Evolutionary conservation across 2,113 vertebrate genomes (phyloP).

Genomic region (Cinclus mexicanus): DNA sequence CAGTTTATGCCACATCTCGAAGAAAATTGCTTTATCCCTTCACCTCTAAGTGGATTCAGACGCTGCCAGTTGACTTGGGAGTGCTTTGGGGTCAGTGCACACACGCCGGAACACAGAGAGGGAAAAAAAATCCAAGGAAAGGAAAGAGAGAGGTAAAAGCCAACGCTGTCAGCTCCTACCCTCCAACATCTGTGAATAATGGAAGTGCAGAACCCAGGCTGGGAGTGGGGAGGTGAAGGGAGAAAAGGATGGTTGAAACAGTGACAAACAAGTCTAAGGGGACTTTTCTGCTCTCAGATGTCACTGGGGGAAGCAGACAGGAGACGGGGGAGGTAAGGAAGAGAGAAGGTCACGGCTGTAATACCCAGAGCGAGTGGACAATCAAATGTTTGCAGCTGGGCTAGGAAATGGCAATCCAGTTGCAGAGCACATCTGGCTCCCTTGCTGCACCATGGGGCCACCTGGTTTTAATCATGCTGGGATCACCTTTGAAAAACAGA

Average conservation of each 20-base stretch:
- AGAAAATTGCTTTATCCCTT: slow-evolving; percentile 76
- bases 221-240: background rate
- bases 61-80: slow-evolving; percentile 69
- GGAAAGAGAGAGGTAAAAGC: slow-evolving; percentile 48
- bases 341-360: slow-evolving; percentile 74
- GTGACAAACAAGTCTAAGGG: slow-evolving; percentile 62
- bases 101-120: slow-evolving; percentile 33
- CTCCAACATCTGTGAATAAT: slow-evolving; percentile 71
- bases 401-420: slow-evolving; percentile 29
- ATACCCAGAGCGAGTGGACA: slow-evolving; percentile 63
- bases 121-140: background rate
- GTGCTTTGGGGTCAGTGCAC: slow-evolving; percentile 65
- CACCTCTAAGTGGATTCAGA: slow-evolving; percentile 79
- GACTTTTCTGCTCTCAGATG: slow-evolving; percentile 68
- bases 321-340: slow-evolving; percentile 65
- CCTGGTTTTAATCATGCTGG: slow-evolving; percentile 5
- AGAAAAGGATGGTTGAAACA: slow-evolving; percentile 44
- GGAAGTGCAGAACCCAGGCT: background rate
- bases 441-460: background rate
- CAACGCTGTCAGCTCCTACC: slow-evolving; percentile 24
- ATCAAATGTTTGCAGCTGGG: slow-evolving; percentile 77
- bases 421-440: slow-evolving; percentile 47
- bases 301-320: slow-evolving; percentile 61
- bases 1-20: slow-evolving; percentile 70
- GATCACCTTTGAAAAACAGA: slow-evolving; percentile 51